phyloP scores from a whole-genome alignment of 2,113 vertebrate genomes.

The Mesoclemmys tuberculata region DNA sequence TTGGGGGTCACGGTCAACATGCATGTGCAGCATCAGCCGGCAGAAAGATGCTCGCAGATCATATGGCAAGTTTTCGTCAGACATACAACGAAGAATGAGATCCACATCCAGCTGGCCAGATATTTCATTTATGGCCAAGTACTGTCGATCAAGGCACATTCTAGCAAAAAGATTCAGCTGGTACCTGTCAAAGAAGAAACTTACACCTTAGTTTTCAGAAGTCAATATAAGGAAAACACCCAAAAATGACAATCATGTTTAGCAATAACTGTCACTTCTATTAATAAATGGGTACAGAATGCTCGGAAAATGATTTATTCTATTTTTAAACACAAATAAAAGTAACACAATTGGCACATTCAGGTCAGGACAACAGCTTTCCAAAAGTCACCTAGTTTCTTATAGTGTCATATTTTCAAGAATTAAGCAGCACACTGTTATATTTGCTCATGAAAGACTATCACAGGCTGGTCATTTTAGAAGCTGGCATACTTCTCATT shows the following conservation, averaged over 20 bases:
- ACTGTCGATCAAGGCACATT: slow-evolving; percentile 98
- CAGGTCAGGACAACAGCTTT: not conserved
- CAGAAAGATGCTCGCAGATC: slow-evolving; percentile 96
- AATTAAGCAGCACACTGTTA: not conserved
- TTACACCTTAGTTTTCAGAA: not conserved
- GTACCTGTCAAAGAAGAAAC: slow-evolving; percentile 77
- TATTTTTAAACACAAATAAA: not conserved
- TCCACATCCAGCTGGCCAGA: slow-evolving; percentile 97
- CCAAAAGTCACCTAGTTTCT: not conserved
- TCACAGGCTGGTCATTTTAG: not conserved
- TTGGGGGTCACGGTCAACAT: slow-evolving; percentile 97
- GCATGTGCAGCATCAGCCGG: slow-evolving; percentile 98
- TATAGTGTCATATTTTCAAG: not conserved
- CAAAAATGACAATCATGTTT: not conserved
- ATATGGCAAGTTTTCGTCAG: slow-evolving; percentile 94
- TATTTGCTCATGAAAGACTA: not conserved
- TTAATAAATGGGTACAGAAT: not conserved
- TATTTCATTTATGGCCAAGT: slow-evolving; percentile 97
- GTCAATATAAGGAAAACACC: not conserved
- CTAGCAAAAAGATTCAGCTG: slow-evolving; percentile 97
- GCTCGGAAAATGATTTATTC: not conserved
- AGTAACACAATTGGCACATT: not conserved
- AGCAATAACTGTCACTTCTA: not conserved
- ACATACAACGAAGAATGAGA: slow-evolving; percentile 96
- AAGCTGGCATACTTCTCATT: not conserved